phyloP scores from a whole-genome alignment of 2,113 vertebrate species.

The Holacanthus passer region DNA sequence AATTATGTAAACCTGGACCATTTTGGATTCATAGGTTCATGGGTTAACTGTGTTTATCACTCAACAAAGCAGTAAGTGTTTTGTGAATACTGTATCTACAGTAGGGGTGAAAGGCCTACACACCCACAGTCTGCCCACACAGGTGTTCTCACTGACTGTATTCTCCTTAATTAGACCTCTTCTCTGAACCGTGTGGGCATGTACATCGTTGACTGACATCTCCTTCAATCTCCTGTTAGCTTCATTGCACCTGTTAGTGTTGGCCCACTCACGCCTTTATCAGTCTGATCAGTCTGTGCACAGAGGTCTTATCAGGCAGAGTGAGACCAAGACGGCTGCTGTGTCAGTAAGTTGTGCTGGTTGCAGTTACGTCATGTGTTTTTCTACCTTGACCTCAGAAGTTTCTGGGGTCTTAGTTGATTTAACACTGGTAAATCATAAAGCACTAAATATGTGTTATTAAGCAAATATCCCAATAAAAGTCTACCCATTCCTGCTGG shows the following conservation, averaged over 20 bases:
- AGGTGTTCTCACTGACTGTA: background rate
- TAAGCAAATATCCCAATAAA: conserved; percentile 4
- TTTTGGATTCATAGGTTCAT: background rate
- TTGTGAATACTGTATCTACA: background rate
- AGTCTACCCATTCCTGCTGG: background rate
- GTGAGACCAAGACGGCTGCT: background rate
- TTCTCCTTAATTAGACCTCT: conserved; percentile 2
- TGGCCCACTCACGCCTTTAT: background rate
- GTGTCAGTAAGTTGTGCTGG: background rate
- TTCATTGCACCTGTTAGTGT: background rate
- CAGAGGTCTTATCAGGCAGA: background rate
- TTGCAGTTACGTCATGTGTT: background rate
- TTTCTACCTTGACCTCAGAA: background rate
- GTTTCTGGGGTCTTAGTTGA: background rate
- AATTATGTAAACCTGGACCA: background rate
- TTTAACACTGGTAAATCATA: conserved; percentile 1
- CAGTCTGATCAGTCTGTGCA: background rate
- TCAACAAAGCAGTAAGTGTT: background rate
- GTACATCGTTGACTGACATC: background rate
- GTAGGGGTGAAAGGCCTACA: background rate
- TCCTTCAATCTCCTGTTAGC: background rate
- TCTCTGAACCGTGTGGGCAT: conserved; percentile 6
- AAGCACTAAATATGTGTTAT: background rate
- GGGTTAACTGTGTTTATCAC: background rate
- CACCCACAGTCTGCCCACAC: conserved; percentile 10